phyloP scores from a whole-genome alignment of 2,888 invertebrate species.

The Cremastinae sp. region DNA sequence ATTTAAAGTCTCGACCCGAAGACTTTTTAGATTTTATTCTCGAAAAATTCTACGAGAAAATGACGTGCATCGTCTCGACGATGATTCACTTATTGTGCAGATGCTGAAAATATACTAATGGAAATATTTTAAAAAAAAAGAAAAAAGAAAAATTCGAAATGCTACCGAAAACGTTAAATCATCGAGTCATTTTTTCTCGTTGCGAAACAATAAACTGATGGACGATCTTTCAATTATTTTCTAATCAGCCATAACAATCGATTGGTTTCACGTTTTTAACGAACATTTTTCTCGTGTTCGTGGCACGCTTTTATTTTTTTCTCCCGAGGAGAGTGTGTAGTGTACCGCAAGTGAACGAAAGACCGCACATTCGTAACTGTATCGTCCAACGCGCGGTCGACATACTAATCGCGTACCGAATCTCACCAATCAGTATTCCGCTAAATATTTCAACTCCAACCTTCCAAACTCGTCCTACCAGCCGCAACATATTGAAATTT shows the following conservation, averaged over 20 bases:
- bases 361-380: slow-evolving; percentile 68
- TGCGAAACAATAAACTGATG: too few relatives aligned
- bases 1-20: too few relatives aligned
- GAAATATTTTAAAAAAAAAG: too few relatives aligned
- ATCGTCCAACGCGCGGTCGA: slow-evolving; percentile 62
- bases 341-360: slow-evolving; percentile 31
- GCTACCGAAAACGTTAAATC: too few relatives aligned
- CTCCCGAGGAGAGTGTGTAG: slow-evolving; percentile 12
- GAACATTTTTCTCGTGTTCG: slow-evolving; percentile 15
- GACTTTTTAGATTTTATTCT: too few relatives aligned
- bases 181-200: too few relatives aligned
- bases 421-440: slow-evolving; percentile 65
- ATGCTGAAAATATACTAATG: too few relatives aligned
- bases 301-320: slow-evolving; percentile 1
- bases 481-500: neutral
- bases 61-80: too few relatives aligned
- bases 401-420: slow-evolving; percentile 74
- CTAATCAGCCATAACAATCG: slow-evolving; percentile 10
- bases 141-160: too few relatives aligned
- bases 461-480: neutral
- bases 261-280: slow-evolving; percentile 13
- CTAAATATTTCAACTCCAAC: slow-evolving; percentile 62
- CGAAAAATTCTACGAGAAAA: too few relatives aligned
- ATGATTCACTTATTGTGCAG: too few relatives aligned
- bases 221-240: neutral